Conservation (phyloP, 1,140 invertebrate genomes). For the Drosophila azteca region DNA sequence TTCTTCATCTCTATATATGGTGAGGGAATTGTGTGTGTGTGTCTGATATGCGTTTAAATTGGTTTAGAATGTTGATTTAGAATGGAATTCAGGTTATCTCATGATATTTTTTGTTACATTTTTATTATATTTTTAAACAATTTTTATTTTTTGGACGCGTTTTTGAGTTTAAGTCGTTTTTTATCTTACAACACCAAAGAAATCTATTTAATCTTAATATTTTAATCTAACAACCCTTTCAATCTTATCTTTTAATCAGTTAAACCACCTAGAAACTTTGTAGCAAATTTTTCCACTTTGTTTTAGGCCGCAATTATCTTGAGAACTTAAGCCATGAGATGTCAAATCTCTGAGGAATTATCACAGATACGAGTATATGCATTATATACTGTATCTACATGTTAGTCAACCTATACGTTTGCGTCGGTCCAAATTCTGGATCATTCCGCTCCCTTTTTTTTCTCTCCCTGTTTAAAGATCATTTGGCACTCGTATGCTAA, state of each 20-base stretch:
- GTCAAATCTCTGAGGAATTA: no score
- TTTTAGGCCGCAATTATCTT: no score
- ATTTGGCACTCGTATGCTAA: constrained; percentile 69
- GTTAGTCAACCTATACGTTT: no score
- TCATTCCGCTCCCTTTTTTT: background rate
- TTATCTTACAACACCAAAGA: no score
- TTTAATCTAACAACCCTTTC: background rate
- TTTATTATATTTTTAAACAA: constrained; percentile 12
- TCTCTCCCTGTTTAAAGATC: constrained; percentile 5
- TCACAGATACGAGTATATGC: no score
- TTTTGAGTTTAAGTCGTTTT: no score
- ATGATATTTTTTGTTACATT: no score
- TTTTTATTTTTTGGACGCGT: constrained; percentile 13
- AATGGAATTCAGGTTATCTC: no score
- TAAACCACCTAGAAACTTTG: background rate
- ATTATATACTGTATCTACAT: no score
- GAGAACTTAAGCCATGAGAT: no score
- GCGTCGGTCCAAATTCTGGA: no score
- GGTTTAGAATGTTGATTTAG: background rate
- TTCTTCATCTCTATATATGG: background rate
- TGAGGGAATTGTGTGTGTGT: no score
- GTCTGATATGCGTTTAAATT: background rate
- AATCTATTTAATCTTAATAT: background rate
- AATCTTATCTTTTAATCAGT: background rate
- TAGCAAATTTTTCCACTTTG: background rate